These are phyloP conservation scores for Suricata suricatta DNA, from an alignment of 2,113 vertebrate genomes.

Conservation along the genomic window DNA sequence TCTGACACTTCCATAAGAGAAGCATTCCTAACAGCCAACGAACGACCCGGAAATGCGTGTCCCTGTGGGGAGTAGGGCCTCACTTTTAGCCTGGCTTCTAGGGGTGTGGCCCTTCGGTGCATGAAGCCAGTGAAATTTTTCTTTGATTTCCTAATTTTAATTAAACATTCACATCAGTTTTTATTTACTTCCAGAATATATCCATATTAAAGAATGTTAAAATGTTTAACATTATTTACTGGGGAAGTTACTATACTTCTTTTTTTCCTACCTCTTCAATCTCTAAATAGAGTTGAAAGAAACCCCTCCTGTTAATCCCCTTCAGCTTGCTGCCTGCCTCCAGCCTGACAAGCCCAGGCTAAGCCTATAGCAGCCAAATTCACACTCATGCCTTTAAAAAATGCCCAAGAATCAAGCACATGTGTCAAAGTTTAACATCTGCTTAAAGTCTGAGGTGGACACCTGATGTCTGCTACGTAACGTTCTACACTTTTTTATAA, in stretches of 20 bases:
- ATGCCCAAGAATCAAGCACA: not conserved
- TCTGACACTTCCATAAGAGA: not conserved
- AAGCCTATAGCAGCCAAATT: not conserved
- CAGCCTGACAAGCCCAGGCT: not conserved
- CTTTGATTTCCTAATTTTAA: not conserved
- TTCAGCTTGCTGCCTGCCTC: not conserved
- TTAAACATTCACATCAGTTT: not conserved
- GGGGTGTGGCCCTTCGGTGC: not conserved
- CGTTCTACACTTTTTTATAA: not conserved
- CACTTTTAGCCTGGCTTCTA: not conserved
- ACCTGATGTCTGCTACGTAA: not conserved
- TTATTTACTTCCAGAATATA: not conserved
- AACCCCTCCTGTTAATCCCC: not conserved
- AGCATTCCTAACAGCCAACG: not conserved
- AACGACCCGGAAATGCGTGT: not conserved
- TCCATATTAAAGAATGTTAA: not conserved
- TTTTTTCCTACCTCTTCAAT: not conserved
- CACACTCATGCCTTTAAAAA: not conserved
- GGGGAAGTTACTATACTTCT: not conserved
- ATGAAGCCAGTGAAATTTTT: not conserved
- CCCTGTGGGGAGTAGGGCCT: not conserved
- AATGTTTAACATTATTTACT: not conserved
- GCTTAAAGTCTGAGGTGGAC: not conserved
- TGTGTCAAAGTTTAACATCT: not conserved
- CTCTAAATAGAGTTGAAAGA: not conserved